phyloP scores from a whole-genome alignment of 2,113 vertebrate genomes.

The Caloenas nicobarica region DNA sequence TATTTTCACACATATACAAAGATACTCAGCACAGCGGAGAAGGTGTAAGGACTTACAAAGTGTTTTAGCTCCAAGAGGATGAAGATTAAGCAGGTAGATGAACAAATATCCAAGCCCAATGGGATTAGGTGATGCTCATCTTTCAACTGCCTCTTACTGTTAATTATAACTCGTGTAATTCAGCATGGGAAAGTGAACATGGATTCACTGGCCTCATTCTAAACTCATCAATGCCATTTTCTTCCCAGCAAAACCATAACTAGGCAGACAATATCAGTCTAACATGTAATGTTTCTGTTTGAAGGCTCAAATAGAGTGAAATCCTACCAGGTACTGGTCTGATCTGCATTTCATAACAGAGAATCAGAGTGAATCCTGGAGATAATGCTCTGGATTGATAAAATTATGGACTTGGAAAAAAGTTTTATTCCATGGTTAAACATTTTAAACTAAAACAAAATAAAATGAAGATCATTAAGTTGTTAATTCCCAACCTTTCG shows the following conservation, averaged over 20 bases:
- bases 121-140: not conserved
- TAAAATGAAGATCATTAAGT: not conserved
- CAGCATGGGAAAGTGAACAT: not conserved
- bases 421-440: not conserved
- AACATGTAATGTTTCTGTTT: not conserved
- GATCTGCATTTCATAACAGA: not conserved
- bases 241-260: not conserved
- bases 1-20: not conserved
- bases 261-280: not conserved
- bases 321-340: not conserved
- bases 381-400: not conserved
- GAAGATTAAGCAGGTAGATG: not conserved
- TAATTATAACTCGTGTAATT: accelerated
- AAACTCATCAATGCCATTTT: not conserved
- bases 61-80: not conserved
- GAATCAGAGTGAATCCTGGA: not conserved
- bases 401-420: not conserved
- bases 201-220: not conserved
- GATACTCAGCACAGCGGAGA: not conserved
- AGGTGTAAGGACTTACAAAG: not conserved
- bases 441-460: not conserved
- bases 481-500: not conserved
- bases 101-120: not conserved
- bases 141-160: not conserved
- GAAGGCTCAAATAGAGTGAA: not conserved